Evolutionary conservation across 2,113 vertebrate genomes (phyloP).

Genomic region (Anhinga rufa): DNA sequence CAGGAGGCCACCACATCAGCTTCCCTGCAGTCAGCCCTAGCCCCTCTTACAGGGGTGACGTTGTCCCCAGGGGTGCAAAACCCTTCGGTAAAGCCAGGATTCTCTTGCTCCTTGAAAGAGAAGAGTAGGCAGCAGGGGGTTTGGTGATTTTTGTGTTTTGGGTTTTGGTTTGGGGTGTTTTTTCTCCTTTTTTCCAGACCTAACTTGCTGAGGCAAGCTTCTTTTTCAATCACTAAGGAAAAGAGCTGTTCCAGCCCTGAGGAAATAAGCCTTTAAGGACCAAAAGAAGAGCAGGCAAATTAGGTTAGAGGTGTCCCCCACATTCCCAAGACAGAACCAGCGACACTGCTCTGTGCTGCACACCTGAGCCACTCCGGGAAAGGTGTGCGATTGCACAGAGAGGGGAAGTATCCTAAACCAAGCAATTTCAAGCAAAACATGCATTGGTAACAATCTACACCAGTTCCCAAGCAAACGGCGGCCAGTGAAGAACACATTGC

Average conservation of each 20-base stretch:
- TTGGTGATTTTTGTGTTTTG: too few species aligned
- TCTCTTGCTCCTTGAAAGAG: neutral
- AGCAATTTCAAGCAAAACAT: neutral
- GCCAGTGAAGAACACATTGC: neutral
- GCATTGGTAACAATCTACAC: neutral
- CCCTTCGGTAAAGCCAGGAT: too few species aligned
- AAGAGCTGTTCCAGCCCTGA: neutral
- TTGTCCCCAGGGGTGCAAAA: neutral
- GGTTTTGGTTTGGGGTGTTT: neutral
- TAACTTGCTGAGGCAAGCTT: neutral
- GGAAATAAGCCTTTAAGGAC: neutral
- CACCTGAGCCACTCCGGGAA: neutral
- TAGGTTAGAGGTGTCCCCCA: neutral
- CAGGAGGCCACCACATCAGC: neutral
- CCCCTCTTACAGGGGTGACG: rapidly evolving
- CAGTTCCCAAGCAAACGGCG: neutral
- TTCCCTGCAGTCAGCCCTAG: neutral
- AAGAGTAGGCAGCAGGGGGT: too few species aligned
- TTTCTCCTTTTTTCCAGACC: neutral
- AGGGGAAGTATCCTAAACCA: neutral
- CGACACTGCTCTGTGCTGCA: rapidly evolving
- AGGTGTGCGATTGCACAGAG: rapidly evolving
- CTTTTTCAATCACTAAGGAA: neutral
- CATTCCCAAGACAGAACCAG: rapidly evolving
- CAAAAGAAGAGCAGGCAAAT: neutral